Evolutionary conservation across 1,140 invertebrate genomes (phyloP).

Genomic region (Ephestia elutella): DNA sequence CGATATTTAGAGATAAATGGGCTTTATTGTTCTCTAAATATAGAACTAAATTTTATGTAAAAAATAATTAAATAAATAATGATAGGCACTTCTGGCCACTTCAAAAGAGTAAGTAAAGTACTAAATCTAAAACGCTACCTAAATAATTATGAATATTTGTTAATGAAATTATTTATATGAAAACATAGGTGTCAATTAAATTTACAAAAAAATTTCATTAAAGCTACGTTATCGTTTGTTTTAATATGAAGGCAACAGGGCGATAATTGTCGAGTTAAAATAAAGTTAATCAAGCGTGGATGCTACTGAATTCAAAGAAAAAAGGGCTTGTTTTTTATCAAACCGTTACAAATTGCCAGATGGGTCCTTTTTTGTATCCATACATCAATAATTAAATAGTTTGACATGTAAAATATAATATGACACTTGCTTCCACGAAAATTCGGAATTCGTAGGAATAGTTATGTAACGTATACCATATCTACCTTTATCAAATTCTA

Average conservation of each 20-base stretch:
- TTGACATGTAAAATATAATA: constrained; percentile 30
- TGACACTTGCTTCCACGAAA: constrained; percentile 29
- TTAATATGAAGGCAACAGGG: neutral
- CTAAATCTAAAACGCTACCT: too few species aligned
- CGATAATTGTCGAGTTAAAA: constrained; percentile 4
- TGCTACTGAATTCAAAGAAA: constrained; percentile 62
- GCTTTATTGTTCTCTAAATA: too few species aligned
- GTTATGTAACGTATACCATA: neutral
- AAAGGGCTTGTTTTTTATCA: constrained; percentile 43
- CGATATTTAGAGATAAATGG: too few species aligned
- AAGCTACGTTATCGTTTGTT: neutral
- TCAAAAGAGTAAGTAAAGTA: too few species aligned
- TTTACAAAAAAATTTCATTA: too few species aligned
- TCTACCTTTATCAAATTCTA: neutral
- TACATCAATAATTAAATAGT: constrained; percentile 41
- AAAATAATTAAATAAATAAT: too few species aligned
- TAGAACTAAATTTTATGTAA: too few species aligned
- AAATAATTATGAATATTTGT: too few species aligned
- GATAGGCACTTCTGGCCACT: too few species aligned
- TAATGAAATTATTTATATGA: too few species aligned
- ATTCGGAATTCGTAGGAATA: constrained; percentile 19
- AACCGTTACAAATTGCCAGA: constrained; percentile 59
- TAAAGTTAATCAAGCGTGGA: constrained; percentile 39
- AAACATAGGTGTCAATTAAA: too few species aligned
- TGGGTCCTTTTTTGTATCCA: constrained; percentile 55